These are phyloP conservation scores for Pseudochaenichthys georgianus DNA, from an alignment of 2,797 vertebrate species.

Conservation along the genomic window DNA sequence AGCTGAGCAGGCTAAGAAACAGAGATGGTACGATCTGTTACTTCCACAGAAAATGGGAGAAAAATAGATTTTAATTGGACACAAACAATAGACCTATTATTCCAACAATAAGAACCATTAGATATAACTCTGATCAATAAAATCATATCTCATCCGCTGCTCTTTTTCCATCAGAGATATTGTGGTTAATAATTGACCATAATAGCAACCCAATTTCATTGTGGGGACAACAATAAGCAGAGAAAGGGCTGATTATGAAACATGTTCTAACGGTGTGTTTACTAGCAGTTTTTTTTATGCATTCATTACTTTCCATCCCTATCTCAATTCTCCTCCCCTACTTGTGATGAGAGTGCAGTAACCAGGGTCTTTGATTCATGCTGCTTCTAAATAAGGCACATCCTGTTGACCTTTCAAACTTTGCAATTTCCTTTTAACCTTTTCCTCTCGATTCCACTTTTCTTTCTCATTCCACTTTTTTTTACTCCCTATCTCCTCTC, in stretches of 20 bases:
- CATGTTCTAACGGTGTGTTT: conserved; percentile 9
- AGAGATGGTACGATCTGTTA: background rate
- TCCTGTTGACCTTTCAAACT: conserved; percentile 78
- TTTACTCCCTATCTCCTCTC: conserved; percentile 36
- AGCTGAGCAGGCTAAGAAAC: conserved; percentile 19
- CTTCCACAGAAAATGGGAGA: background rate
- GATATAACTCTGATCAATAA: background rate
- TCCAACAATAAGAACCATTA: conserved; percentile 3
- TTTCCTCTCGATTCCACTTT: conserved; percentile 26
- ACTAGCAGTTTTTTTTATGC: background rate
- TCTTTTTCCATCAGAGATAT: background rate
- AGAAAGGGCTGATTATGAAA: conserved; percentile 36
- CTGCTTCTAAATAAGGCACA: conserved; percentile 79
- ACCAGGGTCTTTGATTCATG: conserved; percentile 67
- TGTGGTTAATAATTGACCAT: conserved; percentile 1
- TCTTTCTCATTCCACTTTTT: conserved; percentile 31
- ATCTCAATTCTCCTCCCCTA: conserved; percentile 42
- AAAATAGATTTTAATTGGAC: background rate
- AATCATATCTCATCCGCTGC: background rate
- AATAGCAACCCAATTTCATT: conserved; percentile 1
- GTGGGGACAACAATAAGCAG: conserved; percentile 15
- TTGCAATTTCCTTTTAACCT: conserved; percentile 71
- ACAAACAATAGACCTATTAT: conserved; percentile 2
- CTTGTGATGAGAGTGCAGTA: conserved; percentile 56
- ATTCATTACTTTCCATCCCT: conserved; percentile 47